Evolutionary conservation across 2,113 vertebrate species (phyloP).

Genomic region (Macrotus californicus): DNA sequence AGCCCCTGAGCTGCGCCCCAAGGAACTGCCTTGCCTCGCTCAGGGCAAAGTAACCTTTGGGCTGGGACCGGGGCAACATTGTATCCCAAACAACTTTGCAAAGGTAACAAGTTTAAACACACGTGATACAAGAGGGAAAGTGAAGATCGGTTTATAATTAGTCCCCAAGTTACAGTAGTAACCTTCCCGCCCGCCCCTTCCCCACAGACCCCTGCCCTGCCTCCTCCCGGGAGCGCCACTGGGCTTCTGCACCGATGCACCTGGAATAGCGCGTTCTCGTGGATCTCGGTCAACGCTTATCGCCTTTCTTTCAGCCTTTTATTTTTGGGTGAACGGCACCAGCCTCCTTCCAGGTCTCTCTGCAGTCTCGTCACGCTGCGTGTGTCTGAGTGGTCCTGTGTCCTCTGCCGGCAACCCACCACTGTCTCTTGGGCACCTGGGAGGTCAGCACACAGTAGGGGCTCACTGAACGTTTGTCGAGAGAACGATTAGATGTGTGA

Average conservation of each 20-base stretch:
- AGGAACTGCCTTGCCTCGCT: background rate
- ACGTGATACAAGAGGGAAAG: background rate
- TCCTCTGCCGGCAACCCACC: too few relatives aligned
- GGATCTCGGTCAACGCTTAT: background rate
- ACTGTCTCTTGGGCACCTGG: too few relatives aligned
- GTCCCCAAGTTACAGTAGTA: background rate
- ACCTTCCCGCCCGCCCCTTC: background rate
- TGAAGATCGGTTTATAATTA: background rate
- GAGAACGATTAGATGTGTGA: background rate
- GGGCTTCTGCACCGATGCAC: background rate
- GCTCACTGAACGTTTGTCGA: background rate
- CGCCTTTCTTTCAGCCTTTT: background rate
- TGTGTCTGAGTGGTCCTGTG: background rate
- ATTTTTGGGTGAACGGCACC: background rate
- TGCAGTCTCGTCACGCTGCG: background rate
- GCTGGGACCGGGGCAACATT: background rate
- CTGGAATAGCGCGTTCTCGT: background rate
- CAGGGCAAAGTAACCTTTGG: background rate
- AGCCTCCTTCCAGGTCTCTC: too few relatives aligned
- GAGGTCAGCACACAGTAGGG: accelerated
- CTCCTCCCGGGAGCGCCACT: background rate
- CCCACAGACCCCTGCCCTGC: background rate
- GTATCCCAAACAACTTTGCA: background rate
- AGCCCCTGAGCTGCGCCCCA: background rate
- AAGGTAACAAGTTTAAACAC: background rate